These are phyloP conservation scores for Eudyptes chrysolophus DNA, from an alignment of 2,113 vertebrate species.

Conservation along the genomic window DNA sequence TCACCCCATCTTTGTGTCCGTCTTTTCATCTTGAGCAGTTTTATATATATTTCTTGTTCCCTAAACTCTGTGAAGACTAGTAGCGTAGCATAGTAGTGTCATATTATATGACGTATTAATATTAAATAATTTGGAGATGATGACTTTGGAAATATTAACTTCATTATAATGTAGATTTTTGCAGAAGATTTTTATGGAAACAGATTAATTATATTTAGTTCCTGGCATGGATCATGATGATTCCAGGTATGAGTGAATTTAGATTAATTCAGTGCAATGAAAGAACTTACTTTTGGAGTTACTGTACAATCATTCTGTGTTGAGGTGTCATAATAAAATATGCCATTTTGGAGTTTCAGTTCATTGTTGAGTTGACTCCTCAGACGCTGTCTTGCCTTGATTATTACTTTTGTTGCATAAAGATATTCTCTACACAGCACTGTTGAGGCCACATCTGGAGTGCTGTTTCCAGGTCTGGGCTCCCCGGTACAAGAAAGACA, in stretches of 20 bases:
- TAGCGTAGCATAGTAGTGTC: not conserved
- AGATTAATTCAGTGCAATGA: not conserved
- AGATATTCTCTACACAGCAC: not conserved
- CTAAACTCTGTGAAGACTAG: not conserved
- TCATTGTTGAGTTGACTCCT: not conserved
- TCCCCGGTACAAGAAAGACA: not conserved
- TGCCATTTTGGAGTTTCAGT: not conserved
- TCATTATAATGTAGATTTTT: not conserved
- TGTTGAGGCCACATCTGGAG: not conserved
- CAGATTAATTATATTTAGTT: not conserved
- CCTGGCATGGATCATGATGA: not conserved
- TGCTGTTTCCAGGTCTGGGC: not conserved
- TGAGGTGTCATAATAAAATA: not conserved
- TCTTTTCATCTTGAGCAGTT: not conserved
- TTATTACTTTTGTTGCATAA: not conserved
- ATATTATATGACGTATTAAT: not conserved
- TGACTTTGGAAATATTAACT: not conserved
- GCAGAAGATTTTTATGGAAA: not conserved
- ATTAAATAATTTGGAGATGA: not conserved
- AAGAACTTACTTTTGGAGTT: not conserved
- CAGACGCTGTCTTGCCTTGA: not conserved
- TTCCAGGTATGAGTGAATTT: not conserved
- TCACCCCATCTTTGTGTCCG: not conserved
- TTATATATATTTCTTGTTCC: not conserved
- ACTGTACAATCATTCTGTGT: not conserved